Evolutionary conservation across 1,140 invertebrate genomes (phyloP).

Genomic region (Arion vulgaris): DNA sequence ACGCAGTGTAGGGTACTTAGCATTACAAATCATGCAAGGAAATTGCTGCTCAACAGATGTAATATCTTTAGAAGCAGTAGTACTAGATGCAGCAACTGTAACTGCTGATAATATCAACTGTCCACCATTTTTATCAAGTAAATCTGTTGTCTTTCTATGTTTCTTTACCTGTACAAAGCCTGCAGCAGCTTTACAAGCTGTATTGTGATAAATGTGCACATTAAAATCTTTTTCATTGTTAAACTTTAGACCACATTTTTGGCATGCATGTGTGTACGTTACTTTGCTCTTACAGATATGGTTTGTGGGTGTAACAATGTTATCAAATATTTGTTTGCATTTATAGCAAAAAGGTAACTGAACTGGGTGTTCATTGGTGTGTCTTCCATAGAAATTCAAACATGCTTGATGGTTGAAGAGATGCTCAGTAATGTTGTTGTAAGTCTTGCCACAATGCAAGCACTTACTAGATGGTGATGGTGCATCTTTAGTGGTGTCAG

Average conservation of each 20-base stretch:
- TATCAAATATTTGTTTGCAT: not conserved
- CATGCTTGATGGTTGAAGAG: not conserved
- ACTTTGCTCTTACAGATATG: not conserved
- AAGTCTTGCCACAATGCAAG: not conserved
- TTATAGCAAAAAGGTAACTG: not conserved
- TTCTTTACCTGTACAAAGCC: too few species aligned
- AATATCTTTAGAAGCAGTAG: not conserved
- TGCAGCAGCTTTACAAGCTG: not conserved
- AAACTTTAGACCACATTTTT: constrained; percentile 3
- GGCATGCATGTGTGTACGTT: not conserved
- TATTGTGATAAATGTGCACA: not conserved
- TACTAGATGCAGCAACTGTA: too few species aligned
- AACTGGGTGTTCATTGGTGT: not conserved
- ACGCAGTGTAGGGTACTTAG: not conserved
- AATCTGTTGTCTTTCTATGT: too few species aligned
- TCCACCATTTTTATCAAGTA: too few species aligned
- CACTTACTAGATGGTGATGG: not conserved
- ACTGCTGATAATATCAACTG: too few species aligned
- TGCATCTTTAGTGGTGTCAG: not conserved
- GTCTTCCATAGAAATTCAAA: not conserved
- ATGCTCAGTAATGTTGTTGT: not conserved
- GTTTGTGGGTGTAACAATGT: not conserved
- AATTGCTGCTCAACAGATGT: not conserved
- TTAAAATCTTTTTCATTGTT: not conserved
- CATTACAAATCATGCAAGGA: constrained; percentile 3